Conservation (phyloP, 2,797 vertebrate genomes). For the Lagocephalus sceleratus region DNA sequence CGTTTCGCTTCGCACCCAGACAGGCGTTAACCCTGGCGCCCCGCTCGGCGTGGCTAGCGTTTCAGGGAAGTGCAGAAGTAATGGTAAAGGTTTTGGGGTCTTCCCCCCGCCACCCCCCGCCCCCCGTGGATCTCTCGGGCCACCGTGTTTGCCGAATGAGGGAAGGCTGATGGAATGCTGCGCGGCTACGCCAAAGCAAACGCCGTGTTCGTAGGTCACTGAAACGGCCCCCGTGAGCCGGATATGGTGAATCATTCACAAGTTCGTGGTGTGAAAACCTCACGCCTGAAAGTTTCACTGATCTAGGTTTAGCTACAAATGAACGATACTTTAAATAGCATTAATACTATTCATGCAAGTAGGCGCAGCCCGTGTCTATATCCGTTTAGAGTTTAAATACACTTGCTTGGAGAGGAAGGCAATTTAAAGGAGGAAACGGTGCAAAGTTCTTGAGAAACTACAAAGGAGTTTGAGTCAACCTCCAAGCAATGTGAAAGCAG, state of each 20-base stretch:
- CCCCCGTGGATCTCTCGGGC: slow-evolving; percentile 38
- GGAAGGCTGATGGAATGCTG: slow-evolving; percentile 80
- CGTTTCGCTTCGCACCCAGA: slow-evolving; percentile 2
- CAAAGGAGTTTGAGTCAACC: slow-evolving; percentile 42
- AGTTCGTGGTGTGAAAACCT: slow-evolving; percentile 50
- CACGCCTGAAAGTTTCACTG: slow-evolving; percentile 19
- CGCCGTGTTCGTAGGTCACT: slow-evolving; percentile 69
- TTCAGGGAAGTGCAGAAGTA: background rate
- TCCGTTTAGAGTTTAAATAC: too few relatives aligned
- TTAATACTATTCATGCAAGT: background rate
- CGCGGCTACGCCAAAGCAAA: slow-evolving; percentile 63
- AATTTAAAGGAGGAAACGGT: slow-evolving; percentile 24
- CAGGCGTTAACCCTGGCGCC: background rate
- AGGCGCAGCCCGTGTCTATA: too few relatives aligned
- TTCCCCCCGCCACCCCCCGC: slow-evolving; percentile 45
- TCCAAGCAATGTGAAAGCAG: slow-evolving; percentile 41
- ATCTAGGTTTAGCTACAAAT: background rate
- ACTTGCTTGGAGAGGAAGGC: background rate
- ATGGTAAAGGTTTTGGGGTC: slow-evolving; percentile 1
- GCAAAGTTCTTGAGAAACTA: slow-evolving; percentile 14
- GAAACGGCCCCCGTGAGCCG: slow-evolving; percentile 67
- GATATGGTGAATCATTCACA: slow-evolving; percentile 72
- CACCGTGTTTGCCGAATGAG: slow-evolving; percentile 75
- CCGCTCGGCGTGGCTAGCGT: background rate
- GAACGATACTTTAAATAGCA: background rate